A percentile compares a stretch with the other conserved stretches of the same genome.
phyloP scores from a whole-genome alignment of 2,113 vertebrate species.

The Puma concolor region DNA sequence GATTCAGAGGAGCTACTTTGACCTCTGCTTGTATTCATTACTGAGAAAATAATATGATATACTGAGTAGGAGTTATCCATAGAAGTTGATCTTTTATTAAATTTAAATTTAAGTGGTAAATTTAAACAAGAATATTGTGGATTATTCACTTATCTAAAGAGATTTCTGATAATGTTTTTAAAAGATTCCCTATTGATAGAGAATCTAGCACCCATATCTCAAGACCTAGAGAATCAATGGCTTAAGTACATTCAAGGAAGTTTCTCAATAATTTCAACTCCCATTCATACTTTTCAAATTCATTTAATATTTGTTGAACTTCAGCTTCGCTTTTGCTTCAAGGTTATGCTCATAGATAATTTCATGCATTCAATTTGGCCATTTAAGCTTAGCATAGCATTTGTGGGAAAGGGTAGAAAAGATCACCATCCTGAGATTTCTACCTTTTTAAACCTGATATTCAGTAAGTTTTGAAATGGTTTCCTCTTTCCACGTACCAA shows the following conservation, averaged over 20 bases:
- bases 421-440: not conserved
- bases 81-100: not conserved
- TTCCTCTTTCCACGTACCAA: not conserved
- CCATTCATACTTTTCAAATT: not conserved
- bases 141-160: not conserved
- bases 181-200: not conserved
- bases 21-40: not conserved
- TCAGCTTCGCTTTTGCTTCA: conserved; percentile 1
- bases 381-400: not conserved
- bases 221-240: not conserved
- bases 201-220: not conserved
- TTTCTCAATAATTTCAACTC: not conserved
- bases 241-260: not conserved
- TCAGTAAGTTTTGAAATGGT: conserved; percentile 39
- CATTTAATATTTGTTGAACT: not conserved
- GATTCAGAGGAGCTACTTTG: not conserved
- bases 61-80: not conserved
- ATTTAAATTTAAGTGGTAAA: not conserved
- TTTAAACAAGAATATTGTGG: not conserved
- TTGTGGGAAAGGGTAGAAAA: conserved; percentile 28
- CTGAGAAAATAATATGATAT: not conserved
- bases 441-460: not conserved
- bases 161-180: not conserved
- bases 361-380: not conserved
- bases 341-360: not conserved